Evolutionary conservation across 2,888 invertebrate species (phyloP), one percentile per base, ranked within the genome.

Genomic region (Amiota minor): DNA sequence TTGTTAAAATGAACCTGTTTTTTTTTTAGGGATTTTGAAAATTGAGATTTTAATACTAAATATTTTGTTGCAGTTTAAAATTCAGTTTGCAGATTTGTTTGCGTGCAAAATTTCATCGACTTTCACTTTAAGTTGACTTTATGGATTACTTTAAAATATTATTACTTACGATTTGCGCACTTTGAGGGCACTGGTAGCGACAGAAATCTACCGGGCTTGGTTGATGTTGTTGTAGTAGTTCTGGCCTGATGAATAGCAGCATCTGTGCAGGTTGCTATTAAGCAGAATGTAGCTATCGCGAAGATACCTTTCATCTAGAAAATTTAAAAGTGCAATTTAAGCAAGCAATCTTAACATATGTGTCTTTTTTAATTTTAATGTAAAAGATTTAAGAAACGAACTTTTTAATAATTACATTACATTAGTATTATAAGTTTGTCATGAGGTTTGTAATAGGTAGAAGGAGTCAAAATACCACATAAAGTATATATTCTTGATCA

Each of bases 201-300:
- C 78, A 96, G 92, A 91, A 96, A 96, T 85, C 96, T 92, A 86
- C 96, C 96, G 14, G 96, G 95, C 88, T 95, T 93, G 85, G 93
- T 93, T 77, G 88, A 92, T 84, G 91, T 89, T 75, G 88, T 88
- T 75, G 92, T 92, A 80, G 91, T 91, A 78, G 93, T 93, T 78
- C 94, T 94, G 77, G 91, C 91, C 89, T 87, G 87, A 76, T 86
- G 86, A 86, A 92, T 91, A 71, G 92, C 92, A 78, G 92, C 91
- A 79, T 91, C 91, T 81, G 92, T 92, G 82, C 93, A 90, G 80
- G 93, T 91, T 80, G 92, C 92, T 86, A 93, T 89, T 86, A 90
- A 86, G 82, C 89, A 90, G 79, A 89, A 87, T 82, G 90, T 90
- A 82, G 92, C 91, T 87, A 92, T 92, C 89, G 94, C 89, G 87